phyloP scores from a whole-genome alignment of 1,140 invertebrate genomes.

The Hirudo medicinalis region DNA sequence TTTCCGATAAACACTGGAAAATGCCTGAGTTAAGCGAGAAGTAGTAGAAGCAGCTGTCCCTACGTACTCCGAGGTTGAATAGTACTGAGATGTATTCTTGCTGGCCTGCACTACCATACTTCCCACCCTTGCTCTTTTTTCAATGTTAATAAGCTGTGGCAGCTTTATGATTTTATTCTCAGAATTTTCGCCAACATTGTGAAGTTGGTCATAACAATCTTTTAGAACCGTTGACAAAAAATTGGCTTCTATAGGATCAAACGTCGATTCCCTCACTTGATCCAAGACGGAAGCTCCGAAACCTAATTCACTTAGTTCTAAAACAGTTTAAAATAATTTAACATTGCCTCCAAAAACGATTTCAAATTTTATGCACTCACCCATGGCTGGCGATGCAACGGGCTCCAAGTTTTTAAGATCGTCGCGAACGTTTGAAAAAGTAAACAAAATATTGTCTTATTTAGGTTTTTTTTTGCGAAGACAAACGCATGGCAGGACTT shows the following conservation, averaged over 20 bases:
- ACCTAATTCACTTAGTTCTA: background rate
- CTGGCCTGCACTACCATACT: too few species aligned
- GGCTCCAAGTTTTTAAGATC: background rate
- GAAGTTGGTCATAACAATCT: conserved; percentile 11
- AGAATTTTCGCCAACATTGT: background rate
- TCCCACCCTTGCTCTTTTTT: background rate
- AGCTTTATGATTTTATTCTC: background rate
- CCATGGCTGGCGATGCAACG: background rate
- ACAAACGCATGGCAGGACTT: too few species aligned
- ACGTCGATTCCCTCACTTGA: background rate
- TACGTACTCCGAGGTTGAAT: too few species aligned
- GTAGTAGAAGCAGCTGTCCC: too few species aligned
- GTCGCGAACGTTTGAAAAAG: too few species aligned
- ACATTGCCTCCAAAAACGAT: background rate
- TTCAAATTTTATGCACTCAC: background rate
- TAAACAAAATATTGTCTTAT: too few species aligned
- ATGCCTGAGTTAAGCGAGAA: too few species aligned
- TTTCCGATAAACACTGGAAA: too few species aligned
- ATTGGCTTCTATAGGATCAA: conserved; percentile 8
- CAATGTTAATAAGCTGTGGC: background rate
- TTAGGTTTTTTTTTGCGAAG: too few species aligned
- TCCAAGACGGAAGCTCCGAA: background rate
- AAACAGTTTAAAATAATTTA: background rate
- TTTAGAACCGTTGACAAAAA: conserved; percentile 7
- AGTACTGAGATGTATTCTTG: too few species aligned